phyloP scores from a whole-genome alignment of 2,888 invertebrate genomes.

The Frankliniella intonsa region DNA sequence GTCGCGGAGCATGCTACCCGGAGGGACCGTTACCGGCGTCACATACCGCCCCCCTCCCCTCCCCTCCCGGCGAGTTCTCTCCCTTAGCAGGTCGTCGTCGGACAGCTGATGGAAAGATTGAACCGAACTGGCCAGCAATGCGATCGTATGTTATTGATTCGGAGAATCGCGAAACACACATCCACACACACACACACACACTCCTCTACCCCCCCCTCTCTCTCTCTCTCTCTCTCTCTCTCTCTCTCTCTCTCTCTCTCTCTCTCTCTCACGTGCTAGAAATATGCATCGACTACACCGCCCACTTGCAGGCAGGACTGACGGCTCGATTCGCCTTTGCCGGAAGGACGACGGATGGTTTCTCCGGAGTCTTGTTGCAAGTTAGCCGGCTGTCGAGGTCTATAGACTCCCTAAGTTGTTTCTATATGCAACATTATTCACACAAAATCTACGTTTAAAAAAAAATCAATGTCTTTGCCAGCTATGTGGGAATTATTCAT shows the following conservation, averaged over 20 bases:
- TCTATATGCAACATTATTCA: no score
- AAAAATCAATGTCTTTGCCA: no score
- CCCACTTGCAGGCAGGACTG: not conserved
- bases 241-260: not conserved
- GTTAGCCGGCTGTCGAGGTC: not conserved
- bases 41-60: not conserved
- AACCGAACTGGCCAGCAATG: constrained; percentile 24
- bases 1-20: not conserved
- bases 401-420: no score
- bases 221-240: not conserved
- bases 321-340: not conserved
- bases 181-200: not conserved
- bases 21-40: constrained; percentile 1
- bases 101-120: constrained; percentile 25
- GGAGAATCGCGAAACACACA: constrained; percentile 22
- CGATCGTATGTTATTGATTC: constrained; percentile 25
- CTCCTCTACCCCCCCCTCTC: not conserved
- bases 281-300: not conserved
- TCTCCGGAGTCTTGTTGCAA: not conserved
- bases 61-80: not conserved
- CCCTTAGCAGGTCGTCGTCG: not conserved
- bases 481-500: no score
- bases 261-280: not conserved
- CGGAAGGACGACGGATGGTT: not conserved
- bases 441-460: no score